Conservation (phyloP, 2,113 vertebrate genomes). For the Actinemys pallida region DNA sequence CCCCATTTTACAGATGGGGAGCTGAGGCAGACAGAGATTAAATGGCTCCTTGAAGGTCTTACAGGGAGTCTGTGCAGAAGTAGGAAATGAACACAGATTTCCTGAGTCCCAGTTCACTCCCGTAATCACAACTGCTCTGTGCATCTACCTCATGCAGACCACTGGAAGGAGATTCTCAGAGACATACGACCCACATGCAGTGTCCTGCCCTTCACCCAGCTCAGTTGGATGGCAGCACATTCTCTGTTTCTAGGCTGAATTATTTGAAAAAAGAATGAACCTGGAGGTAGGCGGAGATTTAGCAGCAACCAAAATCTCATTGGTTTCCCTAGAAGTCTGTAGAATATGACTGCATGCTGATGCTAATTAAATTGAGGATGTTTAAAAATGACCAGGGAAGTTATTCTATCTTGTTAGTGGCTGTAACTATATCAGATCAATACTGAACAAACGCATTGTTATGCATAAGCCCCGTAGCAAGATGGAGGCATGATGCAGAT, state of each 20-base stretch:
- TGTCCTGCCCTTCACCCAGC: too few relatives aligned
- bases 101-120: background rate
- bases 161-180: background rate
- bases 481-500: background rate
- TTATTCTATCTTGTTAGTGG: background rate
- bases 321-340: background rate
- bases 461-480: background rate
- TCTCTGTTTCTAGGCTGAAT: background rate
- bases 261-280: background rate
- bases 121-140: background rate
- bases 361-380: background rate
- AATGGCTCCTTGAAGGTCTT: background rate
- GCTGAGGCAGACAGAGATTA: background rate
- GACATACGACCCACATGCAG: too few relatives aligned
- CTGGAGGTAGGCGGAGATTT: background rate
- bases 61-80: background rate
- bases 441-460: conserved; percentile 12
- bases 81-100: background rate
- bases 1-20: background rate
- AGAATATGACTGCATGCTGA: background rate
- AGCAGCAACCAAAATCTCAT: background rate
- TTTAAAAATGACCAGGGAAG: background rate
- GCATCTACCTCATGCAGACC: background rate
- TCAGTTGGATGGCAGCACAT: background rate
- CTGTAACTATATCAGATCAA: conserved; percentile 10